Percentiles rank a stretch among this genome's conserved stretches.
phyloP scores from a whole-genome alignment of 2,797 vertebrate genomes.

The Crenichthys baileyi region DNA sequence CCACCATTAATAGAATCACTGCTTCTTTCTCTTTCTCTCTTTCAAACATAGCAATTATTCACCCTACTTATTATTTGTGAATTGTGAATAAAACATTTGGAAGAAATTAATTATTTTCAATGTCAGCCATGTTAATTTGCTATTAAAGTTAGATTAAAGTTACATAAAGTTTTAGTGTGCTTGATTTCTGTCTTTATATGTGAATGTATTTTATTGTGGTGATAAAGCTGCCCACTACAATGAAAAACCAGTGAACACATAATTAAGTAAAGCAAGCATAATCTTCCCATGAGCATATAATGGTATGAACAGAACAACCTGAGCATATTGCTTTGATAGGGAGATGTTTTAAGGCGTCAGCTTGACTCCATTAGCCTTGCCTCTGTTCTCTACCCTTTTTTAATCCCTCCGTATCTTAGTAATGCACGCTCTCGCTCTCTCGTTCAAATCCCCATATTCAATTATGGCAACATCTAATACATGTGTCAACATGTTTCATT shows the following conservation, averaged over 20 bases:
- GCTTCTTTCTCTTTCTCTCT: background rate
- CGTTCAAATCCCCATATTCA: conserved; percentile 70
- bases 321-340: background rate
- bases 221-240: background rate
- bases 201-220: background rate
- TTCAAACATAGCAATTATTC: background rate
- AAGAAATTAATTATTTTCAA: background rate
- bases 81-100: background rate
- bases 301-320: background rate
- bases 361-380: conserved; percentile 35
- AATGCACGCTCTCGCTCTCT: conserved; percentile 35
- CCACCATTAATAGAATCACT: background rate
- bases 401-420: conserved; percentile 60
- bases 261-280: background rate
- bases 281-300: background rate
- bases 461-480: conserved; percentile 72
- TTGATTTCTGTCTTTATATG: background rate
- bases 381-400: conserved; percentile 45
- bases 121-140: background rate
- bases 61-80: background rate
- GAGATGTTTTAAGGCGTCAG: conserved; percentile 15
- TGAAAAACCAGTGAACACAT: background rate
- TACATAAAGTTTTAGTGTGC: background rate
- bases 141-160: background rate
- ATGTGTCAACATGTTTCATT: conserved; percentile 78